Base-by-base conservation (phyloP, 1,140 invertebrate species). In the Lepidurus couesii region DNA sequence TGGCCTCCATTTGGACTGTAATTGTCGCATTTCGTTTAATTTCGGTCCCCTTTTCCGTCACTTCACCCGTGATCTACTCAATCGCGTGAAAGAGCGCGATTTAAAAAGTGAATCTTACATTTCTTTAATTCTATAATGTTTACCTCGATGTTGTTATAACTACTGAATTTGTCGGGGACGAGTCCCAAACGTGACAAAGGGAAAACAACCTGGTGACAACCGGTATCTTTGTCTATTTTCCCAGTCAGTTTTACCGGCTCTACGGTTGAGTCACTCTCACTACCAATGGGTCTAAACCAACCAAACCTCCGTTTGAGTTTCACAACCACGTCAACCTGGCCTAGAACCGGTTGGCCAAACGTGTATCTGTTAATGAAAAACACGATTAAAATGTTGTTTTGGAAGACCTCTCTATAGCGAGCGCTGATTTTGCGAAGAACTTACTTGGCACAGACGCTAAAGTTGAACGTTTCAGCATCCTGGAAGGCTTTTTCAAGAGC, bases 21-120 rank as follows among this genome's bases (percentile, higher is more conserved):
- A 65, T n/a, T 7, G 88, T 90, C 0, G 87, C 86, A 76, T 90
- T 90, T 81, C 90, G 86, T 81, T 88, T 87, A 10, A 88, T 84
- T 53, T 88, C 87, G 0, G 90, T 91, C 7, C 89, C 88, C 24
- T 88, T 86, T 82, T 92, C 90, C 0, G 87, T 90, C 21, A 91
- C 88, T 7, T 65, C 16, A 65, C 53, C 53, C 7, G 53, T 65
- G 21, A 65, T 65, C 53, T 65, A 21, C 8, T 65, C 24, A 24
- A 24, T 24, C 6, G 16, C 16, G 21, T 65, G 13, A 65, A 4
- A 16, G n/a, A 13, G 21, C 1, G 53, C 7, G 13, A 65, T 24
- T 24, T 24, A 24, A 24, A 24, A 24, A 24, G 24, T 24, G 24
- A 24, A 24, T 24, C 24, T 24, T 11, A 53, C 6, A 0, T 53